Evolutionary conservation across 1,140 invertebrate species (phyloP), one percentile per base, ranked within the genome.

Genomic region (Bombus consobrinus): DNA sequence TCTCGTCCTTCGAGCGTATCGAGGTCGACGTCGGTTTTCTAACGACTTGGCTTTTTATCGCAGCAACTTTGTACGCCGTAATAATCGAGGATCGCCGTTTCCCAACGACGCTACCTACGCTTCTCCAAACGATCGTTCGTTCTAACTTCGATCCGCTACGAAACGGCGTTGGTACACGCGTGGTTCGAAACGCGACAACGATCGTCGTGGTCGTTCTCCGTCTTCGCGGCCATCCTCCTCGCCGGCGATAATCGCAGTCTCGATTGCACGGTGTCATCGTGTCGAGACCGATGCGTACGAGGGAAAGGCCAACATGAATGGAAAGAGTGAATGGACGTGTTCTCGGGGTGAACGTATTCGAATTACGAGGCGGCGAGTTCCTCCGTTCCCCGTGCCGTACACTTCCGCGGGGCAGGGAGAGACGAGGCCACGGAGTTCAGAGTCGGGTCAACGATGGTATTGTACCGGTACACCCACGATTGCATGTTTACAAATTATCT

Each of bases 401-500:
- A 18, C 8, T 32, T 37, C 22, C 22, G 28, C 15, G 18, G 32
- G 41, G 37, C 28, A 39, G 43, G n/a, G 71, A 66, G 32, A 8
- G 39, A 83, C 39, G 73, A 78, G 74, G 71, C 57, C 68, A 32
- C 39, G 84, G 84, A 87, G 89, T 91, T 91, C 87, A 90, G 68
- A 90, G 87, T 66, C 78, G 62, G 91, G 89, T 92, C 91, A 86
- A 85, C 87, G 72, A 82, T 64, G 89, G 83, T 89, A 91, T 91
- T 91, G 91, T 92, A 87, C 87, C 77, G 81, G 85, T 90, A 87
- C 90, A 86, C 88, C 88, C 87, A 92, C 91, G 85, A 88, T 76
- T 66, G 59, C 86, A 66, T 93, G 91, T 92, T 93, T 93, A 93
- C 92, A 92, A 93, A 89, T 92, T 93, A 91, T 93, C 92, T 91